phyloP scores from a whole-genome alignment of 2,888 invertebrate species.

The Caenorhabditis afra region DNA sequence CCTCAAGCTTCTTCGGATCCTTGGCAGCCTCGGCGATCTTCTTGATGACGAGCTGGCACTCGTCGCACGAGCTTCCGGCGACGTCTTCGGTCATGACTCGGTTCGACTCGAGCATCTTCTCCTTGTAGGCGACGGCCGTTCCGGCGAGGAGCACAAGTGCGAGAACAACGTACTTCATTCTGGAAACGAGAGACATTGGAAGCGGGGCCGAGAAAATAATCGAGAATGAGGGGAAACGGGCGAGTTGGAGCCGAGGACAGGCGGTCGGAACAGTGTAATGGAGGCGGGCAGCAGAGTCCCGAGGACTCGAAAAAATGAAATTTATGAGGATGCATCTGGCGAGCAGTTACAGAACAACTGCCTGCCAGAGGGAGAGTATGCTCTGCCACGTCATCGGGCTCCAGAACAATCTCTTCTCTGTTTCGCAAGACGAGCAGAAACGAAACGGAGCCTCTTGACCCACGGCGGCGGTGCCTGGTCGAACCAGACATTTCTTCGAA shows the following conservation, averaged over 20 bases:
- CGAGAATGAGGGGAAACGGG: constrained; percentile 8
- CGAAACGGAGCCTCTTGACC: background rate
- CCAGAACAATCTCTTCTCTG: background rate
- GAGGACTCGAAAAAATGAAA: constrained; percentile 12
- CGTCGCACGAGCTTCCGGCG: constrained; percentile 64
- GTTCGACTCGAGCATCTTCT: constrained; percentile 65
- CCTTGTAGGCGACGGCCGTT: constrained; percentile 46
- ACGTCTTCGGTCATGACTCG: constrained; percentile 55
- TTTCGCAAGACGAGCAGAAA: background rate
- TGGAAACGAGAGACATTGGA: constrained; percentile 19
- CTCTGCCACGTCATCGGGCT: background rate
- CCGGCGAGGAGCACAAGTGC: constrained; percentile 38
- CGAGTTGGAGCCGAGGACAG: constrained; percentile 12
- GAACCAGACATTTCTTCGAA: constrained; percentile 6
- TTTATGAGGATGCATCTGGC: constrained; percentile 11
- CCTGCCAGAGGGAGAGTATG: background rate
- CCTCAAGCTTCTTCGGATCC: constrained; percentile 74
- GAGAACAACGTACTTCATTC: constrained; percentile 59
- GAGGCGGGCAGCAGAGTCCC: constrained; percentile 1
- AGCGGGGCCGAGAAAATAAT: background rate
- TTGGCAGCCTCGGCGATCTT: constrained; percentile 71
- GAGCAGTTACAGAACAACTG: constrained; percentile 12
- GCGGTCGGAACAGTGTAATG: constrained; percentile 21
- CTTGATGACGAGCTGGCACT: constrained; percentile 72
- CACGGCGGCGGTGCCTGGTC: constrained; percentile 9